Percentiles rank a stretch among this genome's conserved stretches.
Evolutionary conservation across 2,797 vertebrate genomes (phyloP).

Genomic region (Semaprochilodus insignis): DNA sequence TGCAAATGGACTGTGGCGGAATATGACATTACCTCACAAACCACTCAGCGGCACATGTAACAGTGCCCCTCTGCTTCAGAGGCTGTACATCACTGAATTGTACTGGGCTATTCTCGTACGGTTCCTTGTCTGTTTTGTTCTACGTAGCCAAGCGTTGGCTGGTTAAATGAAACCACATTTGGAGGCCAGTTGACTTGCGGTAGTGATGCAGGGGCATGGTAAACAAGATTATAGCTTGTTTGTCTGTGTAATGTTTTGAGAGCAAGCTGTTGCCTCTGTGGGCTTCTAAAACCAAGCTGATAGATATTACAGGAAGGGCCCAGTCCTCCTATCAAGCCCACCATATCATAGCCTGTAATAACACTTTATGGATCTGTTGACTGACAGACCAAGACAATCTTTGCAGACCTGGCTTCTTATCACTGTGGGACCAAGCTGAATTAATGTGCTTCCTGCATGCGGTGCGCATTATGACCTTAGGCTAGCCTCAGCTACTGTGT

Average conservation of each 20-base stretch:
- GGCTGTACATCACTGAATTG: conserved; percentile 17
- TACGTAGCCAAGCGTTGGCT: neutral
- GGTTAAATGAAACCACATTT: conserved; percentile 41
- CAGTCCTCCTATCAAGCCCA: conserved; percentile 58
- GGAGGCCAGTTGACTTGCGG: conserved; percentile 17
- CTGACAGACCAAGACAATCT: conserved; percentile 65
- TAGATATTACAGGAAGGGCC: conserved; percentile 61
- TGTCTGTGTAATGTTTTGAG: conserved; percentile 51
- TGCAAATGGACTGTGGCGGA: conserved; percentile 35
- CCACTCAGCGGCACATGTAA: conserved; percentile 16
- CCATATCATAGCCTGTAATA: conserved; percentile 71
- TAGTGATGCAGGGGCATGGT: conserved; percentile 24
- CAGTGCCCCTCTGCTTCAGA: conserved; percentile 17
- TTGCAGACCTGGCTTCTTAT: conserved; percentile 67
- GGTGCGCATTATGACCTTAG: conserved; percentile 59
- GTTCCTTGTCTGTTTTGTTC: conserved; percentile 8
- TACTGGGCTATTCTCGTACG: conserved; percentile 8
- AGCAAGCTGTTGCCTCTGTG: conserved; percentile 62
- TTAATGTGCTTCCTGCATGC: conserved; percentile 60
- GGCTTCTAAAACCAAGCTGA: conserved; percentile 65
- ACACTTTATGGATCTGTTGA: conserved; percentile 80
- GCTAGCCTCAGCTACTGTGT: conserved; percentile 49
- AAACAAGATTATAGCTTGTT: conserved; percentile 49
- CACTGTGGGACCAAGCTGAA: conserved; percentile 64
- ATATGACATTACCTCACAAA: conserved; percentile 32